Conservation (phyloP, 2,888 invertebrate genomes). For the Neoascia interrupta region DNA sequence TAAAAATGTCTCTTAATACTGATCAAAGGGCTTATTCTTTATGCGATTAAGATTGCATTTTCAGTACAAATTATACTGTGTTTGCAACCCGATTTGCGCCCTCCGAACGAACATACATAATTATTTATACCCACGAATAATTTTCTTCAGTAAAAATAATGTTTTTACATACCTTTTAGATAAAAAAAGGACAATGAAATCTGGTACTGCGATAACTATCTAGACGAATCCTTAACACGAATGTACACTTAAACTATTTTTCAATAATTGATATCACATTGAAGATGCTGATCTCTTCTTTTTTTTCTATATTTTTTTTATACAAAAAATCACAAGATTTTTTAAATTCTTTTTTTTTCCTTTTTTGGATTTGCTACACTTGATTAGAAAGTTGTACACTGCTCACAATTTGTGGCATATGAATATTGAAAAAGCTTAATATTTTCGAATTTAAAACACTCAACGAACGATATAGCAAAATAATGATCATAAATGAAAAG, state of each 20-base stretch:
- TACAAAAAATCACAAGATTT: slow-evolving; percentile 24
- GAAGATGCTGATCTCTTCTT: slow-evolving; percentile 30
- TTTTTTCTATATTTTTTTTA: slow-evolving; percentile 16
- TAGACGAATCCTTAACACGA: slow-evolving; percentile 43
- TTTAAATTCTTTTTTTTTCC: not conserved
- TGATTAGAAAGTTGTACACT: not conserved
- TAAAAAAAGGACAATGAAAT: no score
- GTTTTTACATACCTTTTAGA: no score
- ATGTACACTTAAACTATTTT: slow-evolving; percentile 36
- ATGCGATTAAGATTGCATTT: no score
- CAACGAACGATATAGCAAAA: slow-evolving; percentile 65
- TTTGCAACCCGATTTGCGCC: no score
- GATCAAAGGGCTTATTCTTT: no score
- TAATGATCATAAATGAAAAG: slow-evolving; percentile 67
- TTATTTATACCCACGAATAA: no score
- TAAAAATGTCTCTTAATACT: no score
- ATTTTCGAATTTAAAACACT: slow-evolving; percentile 58
- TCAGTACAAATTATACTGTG: no score
- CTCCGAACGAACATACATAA: no score
- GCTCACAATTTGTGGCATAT: not conserved
- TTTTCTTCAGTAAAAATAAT: no score
- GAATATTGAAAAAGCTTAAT: slow-evolving; percentile 21
- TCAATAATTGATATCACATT: slow-evolving; percentile 59
- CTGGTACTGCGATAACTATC: slow-evolving; percentile 61
- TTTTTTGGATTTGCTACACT: slow-evolving; percentile 26